Base-by-base conservation (phyloP, 35 echinoderm and acorn worm species). In the Patiria miniata region DNA sequence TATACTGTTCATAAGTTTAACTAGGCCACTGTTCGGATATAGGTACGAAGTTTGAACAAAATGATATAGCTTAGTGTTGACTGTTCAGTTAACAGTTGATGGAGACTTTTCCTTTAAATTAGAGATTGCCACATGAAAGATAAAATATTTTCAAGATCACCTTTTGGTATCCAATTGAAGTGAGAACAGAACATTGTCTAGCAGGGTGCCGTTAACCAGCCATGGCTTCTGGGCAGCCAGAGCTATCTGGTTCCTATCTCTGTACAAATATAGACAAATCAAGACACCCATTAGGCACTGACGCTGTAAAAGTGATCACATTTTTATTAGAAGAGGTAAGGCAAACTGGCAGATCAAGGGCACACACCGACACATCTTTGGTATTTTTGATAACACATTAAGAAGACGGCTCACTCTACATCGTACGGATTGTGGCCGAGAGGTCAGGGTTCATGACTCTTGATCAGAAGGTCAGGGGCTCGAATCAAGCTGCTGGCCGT, bases 181-280 rank as follows among this genome's bases (percentile, higher is more conserved):
- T 38, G 77, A 84, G 79, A 92, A 92, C 8, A 92, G 78, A 18
- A 92, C 52, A 33, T 92, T 92, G 7, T 92, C 83, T 30, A 59
- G 56, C 0, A 92, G 84, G 17, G 73, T 59, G n/a, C 53, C 78
- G 86, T 92, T 92, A 8, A 86, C 32, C 30, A 92, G 60, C 90
- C 90, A 92, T 0, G 90, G 69, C 79, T 87, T 92, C 84, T 92
- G 90, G 17, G 90, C 60, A 81, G 83, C 76, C 65, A 79, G 86
- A 21, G 90, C 83, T 8, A 92, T 40, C 7, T 73, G 21, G 26
- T 22, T 30, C 21, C 26, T 30, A 14, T 73, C 65, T 34, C 65
- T 73, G 65, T 60, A 60, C 28, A 3, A 60, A 60, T 60, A 60
- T 60, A n/a, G n/a, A n/a, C 17, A 60, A 60, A 21, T 60, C 19